phyloP scores from a whole-genome alignment of 2,113 vertebrate genomes.

The Cyanoramphus novaezelandiae region DNA sequence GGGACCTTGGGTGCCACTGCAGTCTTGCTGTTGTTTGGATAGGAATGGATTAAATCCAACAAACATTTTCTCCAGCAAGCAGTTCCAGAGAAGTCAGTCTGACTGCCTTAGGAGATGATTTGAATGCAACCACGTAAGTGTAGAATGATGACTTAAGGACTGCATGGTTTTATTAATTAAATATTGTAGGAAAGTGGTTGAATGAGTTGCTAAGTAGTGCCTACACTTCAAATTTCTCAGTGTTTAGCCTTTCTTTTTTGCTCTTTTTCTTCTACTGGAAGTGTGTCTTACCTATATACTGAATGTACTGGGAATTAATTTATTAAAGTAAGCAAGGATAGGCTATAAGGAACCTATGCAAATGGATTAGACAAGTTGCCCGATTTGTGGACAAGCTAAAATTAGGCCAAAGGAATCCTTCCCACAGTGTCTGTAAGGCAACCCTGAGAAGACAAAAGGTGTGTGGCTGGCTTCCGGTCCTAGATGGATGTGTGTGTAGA shows the following conservation, averaged over 20 bases:
- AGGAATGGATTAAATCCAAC: not conserved
- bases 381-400: not conserved
- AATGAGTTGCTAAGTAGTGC: not conserved
- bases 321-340: not conserved
- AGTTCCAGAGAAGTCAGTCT: not conserved
- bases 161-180: not conserved
- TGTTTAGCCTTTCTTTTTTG: not conserved
- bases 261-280: not conserved
- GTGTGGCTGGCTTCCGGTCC: not conserved
- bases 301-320: not conserved
- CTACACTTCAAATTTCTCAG: not conserved
- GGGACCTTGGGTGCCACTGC: not conserved
- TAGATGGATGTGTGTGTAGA: not conserved
- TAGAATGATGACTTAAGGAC: not conserved
- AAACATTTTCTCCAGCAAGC: not conserved
- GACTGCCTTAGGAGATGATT: not conserved
- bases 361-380: not conserved
- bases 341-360: not conserved
- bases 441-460: not conserved
- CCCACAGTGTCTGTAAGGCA: not conserved
- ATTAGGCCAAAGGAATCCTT: not conserved
- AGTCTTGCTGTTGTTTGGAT: not conserved
- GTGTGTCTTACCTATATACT: not conserved
- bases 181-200: not conserved
- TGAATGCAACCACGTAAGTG: not conserved